These are phyloP conservation scores for Limnephilus marmoratus DNA, from an alignment of 2,888 invertebrate species.

Conservation along the genomic window DNA sequence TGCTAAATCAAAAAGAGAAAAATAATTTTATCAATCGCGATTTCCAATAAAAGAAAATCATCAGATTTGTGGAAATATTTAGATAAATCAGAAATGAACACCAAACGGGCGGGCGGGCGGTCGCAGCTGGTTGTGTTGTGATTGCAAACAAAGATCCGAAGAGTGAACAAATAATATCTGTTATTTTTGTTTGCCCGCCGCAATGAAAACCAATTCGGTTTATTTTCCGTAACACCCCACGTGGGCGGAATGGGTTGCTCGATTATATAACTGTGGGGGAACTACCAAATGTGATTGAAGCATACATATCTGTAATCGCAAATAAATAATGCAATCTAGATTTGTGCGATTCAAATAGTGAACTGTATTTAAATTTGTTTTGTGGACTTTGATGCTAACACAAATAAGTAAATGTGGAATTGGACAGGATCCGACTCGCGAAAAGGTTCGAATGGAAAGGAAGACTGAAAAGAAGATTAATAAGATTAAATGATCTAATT, in stretches of 20 bases:
- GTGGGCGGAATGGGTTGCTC: neutral
- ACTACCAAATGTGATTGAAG: neutral
- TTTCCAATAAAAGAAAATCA: conserved; percentile 2
- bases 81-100: conserved; percentile 9
- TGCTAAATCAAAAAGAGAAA: neutral
- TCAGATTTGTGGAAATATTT: conserved; percentile 14
- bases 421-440: too few relatives aligned
- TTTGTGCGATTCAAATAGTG: too few relatives aligned
- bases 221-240: conserved; percentile 28
- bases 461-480: too few relatives aligned
- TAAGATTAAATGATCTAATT: too few relatives aligned
- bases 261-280: neutral
- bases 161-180: conserved; percentile 55
- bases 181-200: conserved; percentile 48
- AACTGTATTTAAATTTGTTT: too few relatives aligned
- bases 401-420: too few relatives aligned
- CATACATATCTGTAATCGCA: too few relatives aligned
- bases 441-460: too few relatives aligned
- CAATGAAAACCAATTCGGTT: conserved; percentile 38
- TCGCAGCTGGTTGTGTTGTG: conserved; percentile 15
- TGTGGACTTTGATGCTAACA: too few relatives aligned
- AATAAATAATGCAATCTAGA: too few relatives aligned
- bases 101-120: neutral
- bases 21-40: neutral
- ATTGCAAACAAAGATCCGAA: conserved; percentile 45